phyloP scores from a whole-genome alignment of 1,140 invertebrate species.

The Aphis gossypii region DNA sequence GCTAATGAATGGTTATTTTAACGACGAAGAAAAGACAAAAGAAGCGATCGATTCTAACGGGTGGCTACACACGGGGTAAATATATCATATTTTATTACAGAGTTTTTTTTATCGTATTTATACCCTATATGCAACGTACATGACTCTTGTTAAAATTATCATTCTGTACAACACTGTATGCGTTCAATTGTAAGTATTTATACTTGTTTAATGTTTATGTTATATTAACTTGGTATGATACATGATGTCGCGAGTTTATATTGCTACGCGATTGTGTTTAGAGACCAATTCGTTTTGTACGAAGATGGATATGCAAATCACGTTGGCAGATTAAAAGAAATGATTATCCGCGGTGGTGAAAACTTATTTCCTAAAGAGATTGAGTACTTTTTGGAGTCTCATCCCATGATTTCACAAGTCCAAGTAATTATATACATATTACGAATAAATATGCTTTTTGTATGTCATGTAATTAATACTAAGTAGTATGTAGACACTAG shows the following conservation, averaged over 20 bases:
- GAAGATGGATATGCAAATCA: conserved; percentile 80
- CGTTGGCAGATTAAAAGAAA: conserved; percentile 86
- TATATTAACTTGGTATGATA: not conserved
- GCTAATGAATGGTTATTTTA: conserved; percentile 87
- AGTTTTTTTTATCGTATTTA: not conserved
- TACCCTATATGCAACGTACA: not conserved
- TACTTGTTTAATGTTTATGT: too few species aligned
- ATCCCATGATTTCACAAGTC: conserved; percentile 79
- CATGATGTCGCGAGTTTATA: not conserved
- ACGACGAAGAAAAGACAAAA: conserved; percentile 81
- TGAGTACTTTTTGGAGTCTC: conserved; percentile 80
- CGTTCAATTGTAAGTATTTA: too few species aligned
- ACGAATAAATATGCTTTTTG: not conserved
- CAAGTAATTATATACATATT: conserved; percentile 68
- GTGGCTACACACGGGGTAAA: conserved; percentile 91
- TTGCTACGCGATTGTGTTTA: conserved; percentile 62
- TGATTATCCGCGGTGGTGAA: conserved; percentile 92
- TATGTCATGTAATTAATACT: too few species aligned
- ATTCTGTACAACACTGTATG: too few species aligned
- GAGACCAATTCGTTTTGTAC: conserved; percentile 80
- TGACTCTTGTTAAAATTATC: too few species aligned
- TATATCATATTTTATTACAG: not conserved
- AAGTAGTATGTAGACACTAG: too few species aligned
- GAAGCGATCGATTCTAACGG: conserved; percentile 74
- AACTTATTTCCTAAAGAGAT: conserved; percentile 90